Percentiles rank a stretch among this genome's conserved stretches.
Evolutionary conservation across 1,140 invertebrate genomes (phyloP).

Genomic region (Sitobion miscanthi): DNA sequence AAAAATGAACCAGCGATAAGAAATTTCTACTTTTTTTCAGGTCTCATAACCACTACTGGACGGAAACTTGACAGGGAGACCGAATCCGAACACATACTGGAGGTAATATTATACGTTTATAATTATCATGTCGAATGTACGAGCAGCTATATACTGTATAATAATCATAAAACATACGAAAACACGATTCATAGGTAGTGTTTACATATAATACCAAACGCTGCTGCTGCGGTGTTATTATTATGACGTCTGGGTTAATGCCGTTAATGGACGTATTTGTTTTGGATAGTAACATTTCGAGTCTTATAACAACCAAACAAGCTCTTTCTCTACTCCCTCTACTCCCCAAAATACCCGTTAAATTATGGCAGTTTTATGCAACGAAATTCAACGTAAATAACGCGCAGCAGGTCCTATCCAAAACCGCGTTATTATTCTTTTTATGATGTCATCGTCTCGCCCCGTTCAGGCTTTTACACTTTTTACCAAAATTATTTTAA

Average conservation of each 20-base stretch:
- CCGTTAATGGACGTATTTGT: background rate
- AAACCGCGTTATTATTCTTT: background rate
- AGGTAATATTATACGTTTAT: conserved; percentile 70
- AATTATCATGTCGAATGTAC: background rate
- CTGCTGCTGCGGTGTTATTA: background rate
- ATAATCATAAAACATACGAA: background rate
- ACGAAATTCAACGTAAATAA: background rate
- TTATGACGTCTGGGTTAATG: background rate
- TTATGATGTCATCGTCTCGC: background rate
- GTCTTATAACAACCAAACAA: background rate
- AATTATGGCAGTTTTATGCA: background rate
- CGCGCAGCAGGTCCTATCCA: background rate
- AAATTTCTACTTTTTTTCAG: conserved; percentile 64
- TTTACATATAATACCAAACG: background rate
- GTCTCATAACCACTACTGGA: conserved; percentile 80
- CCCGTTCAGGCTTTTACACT: background rate
- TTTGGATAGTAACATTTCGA: background rate
- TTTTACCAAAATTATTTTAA: background rate
- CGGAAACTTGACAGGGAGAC: conserved; percentile 84
- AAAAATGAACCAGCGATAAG: background rate
- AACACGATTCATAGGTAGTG: background rate
- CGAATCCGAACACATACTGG: conserved; percentile 82
- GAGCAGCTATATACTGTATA: background rate
- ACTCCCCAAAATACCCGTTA: background rate
- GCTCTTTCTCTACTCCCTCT: background rate